Percentiles rank a stretch among this genome's conserved stretches.
These are phyloP conservation scores for Leucopsar rothschildi DNA, from an alignment of 2,113 vertebrate species.

Conservation along the genomic window DNA sequence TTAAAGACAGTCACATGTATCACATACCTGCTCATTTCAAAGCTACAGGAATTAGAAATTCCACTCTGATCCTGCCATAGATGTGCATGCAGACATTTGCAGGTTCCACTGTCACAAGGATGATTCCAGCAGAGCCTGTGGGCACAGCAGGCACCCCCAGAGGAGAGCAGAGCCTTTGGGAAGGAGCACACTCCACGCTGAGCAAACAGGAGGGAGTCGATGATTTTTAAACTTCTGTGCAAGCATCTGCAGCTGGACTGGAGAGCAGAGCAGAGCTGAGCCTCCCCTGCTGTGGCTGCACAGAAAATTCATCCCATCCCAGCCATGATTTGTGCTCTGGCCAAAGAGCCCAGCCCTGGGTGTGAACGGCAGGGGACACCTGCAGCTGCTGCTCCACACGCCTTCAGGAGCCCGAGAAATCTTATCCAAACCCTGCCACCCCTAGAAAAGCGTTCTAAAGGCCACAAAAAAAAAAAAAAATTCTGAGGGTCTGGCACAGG, in stretches of 20 bases:
- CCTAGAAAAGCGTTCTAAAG: background rate
- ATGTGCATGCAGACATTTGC: background rate
- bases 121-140: background rate
- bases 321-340: background rate
- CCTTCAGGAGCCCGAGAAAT: background rate
- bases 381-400: background rate
- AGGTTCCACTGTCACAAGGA: background rate
- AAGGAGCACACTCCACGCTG: background rate
- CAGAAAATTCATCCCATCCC: slow-evolving; percentile 11
- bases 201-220: background rate
- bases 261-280: background rate
- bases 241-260: background rate
- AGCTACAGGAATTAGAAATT: background rate
- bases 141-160: background rate
- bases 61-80: background rate
- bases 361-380: background rate
- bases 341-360: background rate
- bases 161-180: background rate
- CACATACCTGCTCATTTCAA: background rate
- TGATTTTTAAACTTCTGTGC: background rate
- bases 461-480: background rate
- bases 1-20: background rate
- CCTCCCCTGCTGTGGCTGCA: background rate
- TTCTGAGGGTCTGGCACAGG: background rate
- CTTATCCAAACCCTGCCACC: background rate